Evolutionary conservation across 2,797 vertebrate species (phyloP).

Genomic region (Galago senegalensis): DNA sequence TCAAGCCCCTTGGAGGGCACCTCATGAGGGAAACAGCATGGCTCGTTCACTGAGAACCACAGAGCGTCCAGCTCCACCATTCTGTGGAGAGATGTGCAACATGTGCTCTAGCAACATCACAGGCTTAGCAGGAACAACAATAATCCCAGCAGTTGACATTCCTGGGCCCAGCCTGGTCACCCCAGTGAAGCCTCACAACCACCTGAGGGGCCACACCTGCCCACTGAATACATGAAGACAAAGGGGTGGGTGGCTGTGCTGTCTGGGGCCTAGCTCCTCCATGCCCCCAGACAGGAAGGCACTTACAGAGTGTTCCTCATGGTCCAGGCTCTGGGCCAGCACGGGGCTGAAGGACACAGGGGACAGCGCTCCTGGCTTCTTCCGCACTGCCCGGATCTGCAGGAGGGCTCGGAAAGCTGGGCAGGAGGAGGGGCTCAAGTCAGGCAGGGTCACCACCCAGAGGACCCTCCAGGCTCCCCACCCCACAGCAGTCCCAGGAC

Average conservation of each 20-base stretch:
- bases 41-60: neutral
- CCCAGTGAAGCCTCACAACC: neutral
- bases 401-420: conserved; percentile 97
- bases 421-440: neutral
- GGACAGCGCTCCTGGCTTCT: conserved; percentile 96
- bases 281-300: neutral
- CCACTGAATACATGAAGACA: neutral
- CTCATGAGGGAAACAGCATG: rapidly evolving
- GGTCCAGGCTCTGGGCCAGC: conserved; percentile 97
- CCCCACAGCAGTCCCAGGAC: neutral
- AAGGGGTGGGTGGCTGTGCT: rapidly evolving
- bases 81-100: neutral
- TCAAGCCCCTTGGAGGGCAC: neutral
- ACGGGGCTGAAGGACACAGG: conserved; percentile 98
- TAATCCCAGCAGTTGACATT: rapidly evolving
- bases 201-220: neutral
- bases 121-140: too few species aligned
- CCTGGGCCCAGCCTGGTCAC: neutral
- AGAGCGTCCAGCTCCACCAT: neutral
- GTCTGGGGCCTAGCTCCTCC: neutral
- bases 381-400: conserved; percentile 98
- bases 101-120: rapidly evolving
- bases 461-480: too few species aligned
- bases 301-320: conserved; percentile 97
- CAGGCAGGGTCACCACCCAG: neutral